phyloP scores from a whole-genome alignment of 2,888 invertebrate species.

The Geophilus truncorum region DNA sequence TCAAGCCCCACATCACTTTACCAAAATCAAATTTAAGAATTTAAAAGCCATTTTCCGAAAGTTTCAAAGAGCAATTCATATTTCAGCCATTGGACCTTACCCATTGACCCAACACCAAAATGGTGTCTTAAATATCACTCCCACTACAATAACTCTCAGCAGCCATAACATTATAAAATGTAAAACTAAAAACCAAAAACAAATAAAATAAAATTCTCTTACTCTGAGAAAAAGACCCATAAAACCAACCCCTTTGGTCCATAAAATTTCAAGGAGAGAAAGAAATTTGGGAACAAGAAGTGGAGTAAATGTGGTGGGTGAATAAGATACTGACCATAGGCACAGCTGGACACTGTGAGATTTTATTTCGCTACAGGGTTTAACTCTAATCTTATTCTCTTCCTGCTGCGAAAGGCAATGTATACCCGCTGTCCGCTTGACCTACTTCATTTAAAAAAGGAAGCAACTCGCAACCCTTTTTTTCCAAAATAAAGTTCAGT shows the following conservation, averaged over 20 bases:
- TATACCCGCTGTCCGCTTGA: neutral
- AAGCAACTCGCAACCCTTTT: too few species aligned
- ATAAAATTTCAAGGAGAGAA: neutral
- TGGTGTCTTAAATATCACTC: neutral
- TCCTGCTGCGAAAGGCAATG: neutral
- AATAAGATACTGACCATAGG: neutral
- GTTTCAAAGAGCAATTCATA: neutral
- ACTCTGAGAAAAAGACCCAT: neutral
- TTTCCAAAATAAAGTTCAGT: neutral
- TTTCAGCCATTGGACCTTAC: neutral
- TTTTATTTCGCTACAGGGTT: neutral
- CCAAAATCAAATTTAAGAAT: neutral
- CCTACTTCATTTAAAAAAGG: neutral
- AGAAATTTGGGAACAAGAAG: neutral
- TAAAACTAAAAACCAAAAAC: neutral
- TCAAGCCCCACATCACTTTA: neutral
- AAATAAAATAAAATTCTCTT: neutral
- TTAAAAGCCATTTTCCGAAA: neutral
- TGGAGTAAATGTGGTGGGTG: neutral
- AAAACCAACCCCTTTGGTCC: neutral
- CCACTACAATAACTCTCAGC: neutral
- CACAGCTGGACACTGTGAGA: neutral
- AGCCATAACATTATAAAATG: neutral
- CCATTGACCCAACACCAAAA: neutral
- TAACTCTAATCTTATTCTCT: neutral